Conservation (phyloP, 1,140 invertebrate genomes). For the Trachelipus rathkii region DNA sequence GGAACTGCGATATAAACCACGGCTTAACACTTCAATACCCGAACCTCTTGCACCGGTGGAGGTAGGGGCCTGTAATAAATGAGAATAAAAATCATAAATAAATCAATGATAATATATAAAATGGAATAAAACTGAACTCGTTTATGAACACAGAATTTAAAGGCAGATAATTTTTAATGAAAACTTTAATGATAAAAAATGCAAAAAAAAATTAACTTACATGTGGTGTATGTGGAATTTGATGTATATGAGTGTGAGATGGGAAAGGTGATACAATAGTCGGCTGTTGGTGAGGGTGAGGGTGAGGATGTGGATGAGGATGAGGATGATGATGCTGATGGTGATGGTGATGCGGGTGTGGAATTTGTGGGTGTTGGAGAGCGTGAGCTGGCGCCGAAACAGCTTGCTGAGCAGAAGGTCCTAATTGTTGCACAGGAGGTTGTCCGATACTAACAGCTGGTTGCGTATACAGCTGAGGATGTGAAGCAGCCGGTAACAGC, state of each 20-base stretch:
- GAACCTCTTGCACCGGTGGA: neutral
- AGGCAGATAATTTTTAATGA: neutral
- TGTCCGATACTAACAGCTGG: neutral
- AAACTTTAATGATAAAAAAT: neutral
- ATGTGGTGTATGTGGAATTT: neutral
- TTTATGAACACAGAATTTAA: too few species aligned
- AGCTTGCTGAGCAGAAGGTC: neutral
- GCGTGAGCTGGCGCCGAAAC: neutral
- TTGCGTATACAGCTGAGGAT: constrained; percentile 7
- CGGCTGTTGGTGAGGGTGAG: neutral
- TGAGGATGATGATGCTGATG: neutral
- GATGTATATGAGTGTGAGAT: neutral
- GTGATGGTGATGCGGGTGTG: neutral
- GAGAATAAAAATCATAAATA: neutral
- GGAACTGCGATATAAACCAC: neutral
- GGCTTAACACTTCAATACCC: neutral
- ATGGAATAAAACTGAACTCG: too few species aligned
- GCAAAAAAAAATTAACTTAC: neutral
- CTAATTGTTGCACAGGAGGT: neutral
- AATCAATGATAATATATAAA: too few species aligned
- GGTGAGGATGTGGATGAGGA: neutral
- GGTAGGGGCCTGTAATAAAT: neutral
- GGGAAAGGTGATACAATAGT: neutral
- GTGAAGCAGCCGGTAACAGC: neutral
- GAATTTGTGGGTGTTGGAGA: neutral